phyloP scores from a whole-genome alignment of 1,140 invertebrate species.

The Halyomorpha halys region DNA sequence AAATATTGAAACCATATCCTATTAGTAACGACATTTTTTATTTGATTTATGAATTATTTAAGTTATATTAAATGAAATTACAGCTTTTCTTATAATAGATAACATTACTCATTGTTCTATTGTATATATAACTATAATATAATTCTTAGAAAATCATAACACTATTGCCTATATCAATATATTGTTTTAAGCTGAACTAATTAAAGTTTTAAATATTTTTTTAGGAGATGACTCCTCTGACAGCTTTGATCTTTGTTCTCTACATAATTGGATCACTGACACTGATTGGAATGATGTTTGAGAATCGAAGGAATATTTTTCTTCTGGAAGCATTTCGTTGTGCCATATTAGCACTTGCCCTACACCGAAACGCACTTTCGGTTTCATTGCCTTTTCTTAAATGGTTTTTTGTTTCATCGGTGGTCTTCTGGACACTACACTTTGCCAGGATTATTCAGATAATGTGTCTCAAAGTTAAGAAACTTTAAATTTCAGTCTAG shows the following conservation, averaged over 20 bases:
- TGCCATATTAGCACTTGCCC: slow-evolving; percentile 35
- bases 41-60: too few species aligned
- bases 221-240: slow-evolving; percentile 47
- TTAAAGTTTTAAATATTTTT: slow-evolving; percentile 32
- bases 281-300: slow-evolving; percentile 58
- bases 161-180: too few species aligned
- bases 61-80: too few species aligned
- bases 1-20: too few species aligned
- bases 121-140: too few species aligned
- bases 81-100: too few species aligned
- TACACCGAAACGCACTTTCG: slow-evolving; percentile 16
- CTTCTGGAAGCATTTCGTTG: slow-evolving; percentile 47
- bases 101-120: too few species aligned
- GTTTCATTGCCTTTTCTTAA: slow-evolving; percentile 23
- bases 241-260: slow-evolving; percentile 43
- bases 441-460: slow-evolving; percentile 20
- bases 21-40: too few species aligned
- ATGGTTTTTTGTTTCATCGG: slow-evolving; percentile 27
- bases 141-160: too few species aligned
- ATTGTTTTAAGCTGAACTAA: too few species aligned
- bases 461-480: not conserved
- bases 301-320: slow-evolving; percentile 42
- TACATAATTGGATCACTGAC: slow-evolving; percentile 56
- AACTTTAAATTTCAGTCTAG: too few species aligned
- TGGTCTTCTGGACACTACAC: slow-evolving; percentile 29